Base-by-base conservation (phyloP, 2,113 vertebrate genomes). In the Dolichotis patagonum region DNA sequence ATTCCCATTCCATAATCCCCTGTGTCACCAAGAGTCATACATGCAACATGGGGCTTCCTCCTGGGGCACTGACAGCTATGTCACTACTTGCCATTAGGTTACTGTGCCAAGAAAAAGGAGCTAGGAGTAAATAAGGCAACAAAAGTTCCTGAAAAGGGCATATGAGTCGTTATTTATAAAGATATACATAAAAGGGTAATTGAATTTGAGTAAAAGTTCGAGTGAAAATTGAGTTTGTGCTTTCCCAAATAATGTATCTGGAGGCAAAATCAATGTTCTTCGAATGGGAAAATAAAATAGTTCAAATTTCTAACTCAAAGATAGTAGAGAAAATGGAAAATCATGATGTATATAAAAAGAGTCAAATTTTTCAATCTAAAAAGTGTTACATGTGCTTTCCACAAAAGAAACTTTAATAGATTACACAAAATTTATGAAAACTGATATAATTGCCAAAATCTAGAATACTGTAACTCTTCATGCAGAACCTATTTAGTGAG, bases 11-110 rank as follows among this genome's bases (percentile, higher is more conserved):
- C 19, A 0, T 4, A 22, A 4, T 22, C 22, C 8, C 5, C 26
- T 5, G 46, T 13, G 2, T 30, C 28, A n/a, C 30, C 17, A 63
- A 4, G n/a, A 46, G 41, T 0, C 7, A 20, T 46, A 7, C 3
- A 16, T 19, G 56, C 26, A 65, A 3, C 1, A 75, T 38, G 7
- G 3, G 35, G 2, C 38, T 17, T 71, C 12, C 24, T 32, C 2
- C 10, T 2, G 28, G 32, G 10, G 12, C 10, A 35, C 63, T 3
- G 11, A 43, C 35, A 38, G 5, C 28, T 54, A 28, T 4, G 16
- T 22, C 30, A 19, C 41, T 63, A 19, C 14, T 62, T 35, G 35
- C 3, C 9, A 20, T 35, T 54, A 81, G 28, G 14, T 11, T 60
- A 60, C 52, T 19, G 49, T 38, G 62, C 26, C 10, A 17, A 43